phyloP scores from a whole-genome alignment of 2,113 vertebrate genomes.

The Trematocara marginatum region DNA sequence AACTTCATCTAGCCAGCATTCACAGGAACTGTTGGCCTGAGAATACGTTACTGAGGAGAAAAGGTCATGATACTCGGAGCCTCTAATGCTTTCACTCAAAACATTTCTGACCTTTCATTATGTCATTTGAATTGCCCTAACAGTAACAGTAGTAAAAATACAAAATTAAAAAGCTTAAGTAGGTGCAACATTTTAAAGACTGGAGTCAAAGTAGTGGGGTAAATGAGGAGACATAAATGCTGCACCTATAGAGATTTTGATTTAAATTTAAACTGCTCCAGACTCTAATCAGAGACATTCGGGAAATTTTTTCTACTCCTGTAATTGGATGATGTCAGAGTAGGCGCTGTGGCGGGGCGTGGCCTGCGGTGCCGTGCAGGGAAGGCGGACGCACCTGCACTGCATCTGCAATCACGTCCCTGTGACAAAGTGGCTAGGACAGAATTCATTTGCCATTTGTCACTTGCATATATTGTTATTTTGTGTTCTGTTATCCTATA shows the following conservation, averaged over 20 bases:
- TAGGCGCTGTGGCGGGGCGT: neutral
- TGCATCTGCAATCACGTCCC: too few relatives aligned
- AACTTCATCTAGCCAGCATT: neutral
- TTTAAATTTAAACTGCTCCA: neutral
- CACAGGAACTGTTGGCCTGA: neutral
- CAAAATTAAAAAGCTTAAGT: neutral
- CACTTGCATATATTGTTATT: too few relatives aligned
- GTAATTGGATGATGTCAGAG: neutral
- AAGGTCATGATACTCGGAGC: neutral
- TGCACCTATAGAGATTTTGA: accelerated
- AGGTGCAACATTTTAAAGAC: neutral
- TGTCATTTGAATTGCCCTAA: neutral
- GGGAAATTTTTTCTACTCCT: neutral
- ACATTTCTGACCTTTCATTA: neutral
- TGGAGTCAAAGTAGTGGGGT: neutral
- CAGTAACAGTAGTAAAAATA: neutral
- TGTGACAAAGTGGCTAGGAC: too few relatives aligned
- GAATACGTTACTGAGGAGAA: neutral
- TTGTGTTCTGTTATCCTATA: too few relatives aligned
- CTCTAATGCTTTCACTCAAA: neutral
- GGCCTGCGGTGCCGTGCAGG: too few relatives aligned
- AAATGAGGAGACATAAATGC: neutral
- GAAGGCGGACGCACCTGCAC: too few relatives aligned
- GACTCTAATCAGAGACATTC: accelerated
- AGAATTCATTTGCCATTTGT: too few relatives aligned